Evolutionary conservation across 2,797 vertebrate species (phyloP).

Genomic region (Myiotriccus ornatus): DNA sequence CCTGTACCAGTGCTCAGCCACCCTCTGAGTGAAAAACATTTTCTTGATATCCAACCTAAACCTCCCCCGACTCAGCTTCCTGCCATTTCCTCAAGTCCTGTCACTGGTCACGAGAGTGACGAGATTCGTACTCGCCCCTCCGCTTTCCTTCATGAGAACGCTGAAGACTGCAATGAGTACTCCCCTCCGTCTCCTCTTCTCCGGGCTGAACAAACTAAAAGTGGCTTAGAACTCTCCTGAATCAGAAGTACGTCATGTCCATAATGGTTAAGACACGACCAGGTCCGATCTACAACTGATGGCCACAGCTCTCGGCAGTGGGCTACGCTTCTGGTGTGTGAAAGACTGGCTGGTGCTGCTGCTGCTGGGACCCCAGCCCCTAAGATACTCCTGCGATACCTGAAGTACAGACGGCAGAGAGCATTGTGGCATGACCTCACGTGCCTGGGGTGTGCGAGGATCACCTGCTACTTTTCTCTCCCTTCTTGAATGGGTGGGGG

Average conservation of each 20-base stretch:
- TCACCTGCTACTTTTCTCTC: neutral
- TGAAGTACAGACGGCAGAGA: neutral
- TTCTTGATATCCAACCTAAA: neutral
- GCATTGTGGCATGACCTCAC: neutral
- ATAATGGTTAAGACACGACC: neutral
- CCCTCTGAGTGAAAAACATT: neutral
- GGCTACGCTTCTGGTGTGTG: neutral
- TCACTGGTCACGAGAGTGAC: neutral
- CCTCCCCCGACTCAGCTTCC: neutral
- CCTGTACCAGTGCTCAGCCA: neutral
- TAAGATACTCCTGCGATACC: neutral
- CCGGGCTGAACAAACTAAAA: neutral
- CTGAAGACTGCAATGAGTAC: neutral
- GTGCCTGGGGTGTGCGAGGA: neutral
- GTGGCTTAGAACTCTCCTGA: neutral
- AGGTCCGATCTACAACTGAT: neutral
- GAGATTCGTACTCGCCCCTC: neutral
- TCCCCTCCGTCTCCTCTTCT: neutral
- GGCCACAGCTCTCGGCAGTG: neutral
- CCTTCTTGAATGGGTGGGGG: rapidly evolving
- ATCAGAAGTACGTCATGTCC: neutral
- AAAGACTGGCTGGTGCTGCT: neutral
- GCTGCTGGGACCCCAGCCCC: neutral
- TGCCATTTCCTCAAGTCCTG: neutral
- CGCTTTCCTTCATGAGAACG: neutral